phyloP scores from a whole-genome alignment of 2,797 vertebrate genomes.

The Alexandromys oeconomus region DNA sequence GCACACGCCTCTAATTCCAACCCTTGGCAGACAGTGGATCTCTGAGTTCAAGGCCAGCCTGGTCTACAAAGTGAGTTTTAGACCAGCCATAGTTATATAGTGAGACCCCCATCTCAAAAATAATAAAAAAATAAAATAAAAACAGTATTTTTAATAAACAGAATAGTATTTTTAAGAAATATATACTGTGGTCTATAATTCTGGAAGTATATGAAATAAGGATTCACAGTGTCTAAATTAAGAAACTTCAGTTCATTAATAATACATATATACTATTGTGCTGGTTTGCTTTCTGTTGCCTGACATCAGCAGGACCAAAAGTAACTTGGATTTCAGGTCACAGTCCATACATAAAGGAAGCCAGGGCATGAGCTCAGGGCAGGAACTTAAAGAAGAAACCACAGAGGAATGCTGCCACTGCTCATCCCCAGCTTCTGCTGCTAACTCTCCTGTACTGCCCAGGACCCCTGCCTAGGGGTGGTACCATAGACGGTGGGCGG shows the following conservation, averaged over 20 bases:
- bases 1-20: background rate
- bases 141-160: background rate
- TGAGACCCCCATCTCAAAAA: background rate
- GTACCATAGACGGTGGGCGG: background rate
- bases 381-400: background rate
- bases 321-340: background rate
- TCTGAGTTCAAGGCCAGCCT: background rate
- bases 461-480: background rate
- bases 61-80: background rate
- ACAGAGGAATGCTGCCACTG: background rate
- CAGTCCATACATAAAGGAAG: too few relatives aligned
- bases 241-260: slow-evolving; percentile 4
- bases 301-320: background rate
- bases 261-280: background rate
- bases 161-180: slow-evolving; percentile 5
- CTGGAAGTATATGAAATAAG: slow-evolving; percentile 10
- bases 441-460: background rate
- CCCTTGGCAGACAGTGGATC: background rate
- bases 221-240: background rate
- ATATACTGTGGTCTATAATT: background rate
- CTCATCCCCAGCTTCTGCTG: background rate
- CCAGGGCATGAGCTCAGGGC: background rate
- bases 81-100: background rate
- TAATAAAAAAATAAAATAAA: background rate
- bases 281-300: background rate